Evolutionary conservation across 2,888 invertebrate genomes (phyloP).

Genomic region (Reticulitermes lucifugus): DNA sequence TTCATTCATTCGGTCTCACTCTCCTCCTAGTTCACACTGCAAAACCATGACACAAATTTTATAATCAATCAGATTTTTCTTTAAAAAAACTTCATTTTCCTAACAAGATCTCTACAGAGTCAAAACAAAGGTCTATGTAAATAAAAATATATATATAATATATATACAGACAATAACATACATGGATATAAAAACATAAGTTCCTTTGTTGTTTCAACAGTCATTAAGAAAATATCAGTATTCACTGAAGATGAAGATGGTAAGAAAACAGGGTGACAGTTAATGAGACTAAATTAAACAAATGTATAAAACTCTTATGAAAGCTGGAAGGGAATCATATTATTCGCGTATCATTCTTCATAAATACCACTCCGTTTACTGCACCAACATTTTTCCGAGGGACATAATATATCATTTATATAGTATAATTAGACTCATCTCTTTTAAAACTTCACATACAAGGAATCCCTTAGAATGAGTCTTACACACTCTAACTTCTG

Average conservation of each 20-base stretch:
- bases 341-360: conserved; percentile 48
- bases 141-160: conserved; percentile 4
- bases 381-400: conserved; percentile 40
- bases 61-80: conserved; percentile 22
- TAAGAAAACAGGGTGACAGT: conserved; percentile 11
- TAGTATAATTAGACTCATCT: conserved; percentile 29
- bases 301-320: conserved; percentile 24
- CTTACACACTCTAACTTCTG: conserved; percentile 38
- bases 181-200: conserved; percentile 37
- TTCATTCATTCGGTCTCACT: conserved; percentile 19
- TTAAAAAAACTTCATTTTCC: conserved; percentile 25
- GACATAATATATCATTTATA: conserved; percentile 42
- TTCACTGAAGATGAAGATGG: conserved; percentile 17
- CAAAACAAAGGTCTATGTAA: conserved; percentile 28
- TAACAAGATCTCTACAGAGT: conserved; percentile 29
- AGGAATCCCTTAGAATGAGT: conserved; percentile 48
- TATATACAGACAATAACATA: conserved; percentile 35
- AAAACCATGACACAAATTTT: conserved; percentile 29
- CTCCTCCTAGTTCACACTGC: conserved; percentile 26
- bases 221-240: conserved; percentile 28
- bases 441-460: conserved; percentile 43
- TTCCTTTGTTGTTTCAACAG: conserved; percentile 19
- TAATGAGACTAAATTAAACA: conserved; percentile 22
- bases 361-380: not conserved
- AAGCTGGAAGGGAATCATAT: conserved; percentile 20